These are phyloP conservation scores for Sceloporus undulatus DNA, from an alignment of 2,113 vertebrate genomes.

Conservation along the genomic window DNA sequence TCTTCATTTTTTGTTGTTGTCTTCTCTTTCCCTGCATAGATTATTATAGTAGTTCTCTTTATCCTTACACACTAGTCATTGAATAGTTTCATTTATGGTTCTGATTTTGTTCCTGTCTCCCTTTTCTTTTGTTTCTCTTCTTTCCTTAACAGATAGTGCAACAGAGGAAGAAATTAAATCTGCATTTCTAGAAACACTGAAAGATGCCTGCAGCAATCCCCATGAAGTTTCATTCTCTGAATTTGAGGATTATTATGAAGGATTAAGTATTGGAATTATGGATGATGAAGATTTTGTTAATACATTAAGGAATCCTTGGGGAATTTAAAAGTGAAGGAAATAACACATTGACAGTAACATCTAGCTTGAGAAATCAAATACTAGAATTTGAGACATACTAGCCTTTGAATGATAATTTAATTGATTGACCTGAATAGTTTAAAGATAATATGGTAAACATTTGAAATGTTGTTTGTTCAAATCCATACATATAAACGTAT, in stretches of 20 bases:
- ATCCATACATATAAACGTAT: neutral
- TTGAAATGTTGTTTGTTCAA: slow-evolving; percentile 34
- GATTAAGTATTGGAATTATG: slow-evolving; percentile 79
- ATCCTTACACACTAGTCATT: too few species aligned
- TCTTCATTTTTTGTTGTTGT: too few species aligned
- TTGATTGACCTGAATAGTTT: slow-evolving; percentile 37
- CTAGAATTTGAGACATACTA: slow-evolving; percentile 10
- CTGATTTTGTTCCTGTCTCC: too few species aligned
- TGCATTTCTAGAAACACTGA: slow-evolving; percentile 80
- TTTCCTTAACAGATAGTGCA: slow-evolving; percentile 71
- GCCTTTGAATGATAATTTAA: slow-evolving; percentile 27
- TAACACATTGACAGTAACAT: neutral
- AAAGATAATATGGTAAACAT: slow-evolving; percentile 37
- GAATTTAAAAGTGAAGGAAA: slow-evolving; percentile 73
- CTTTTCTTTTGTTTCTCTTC: too few species aligned
- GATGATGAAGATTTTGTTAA: slow-evolving; percentile 81
- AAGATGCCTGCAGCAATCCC: slow-evolving; percentile 71
- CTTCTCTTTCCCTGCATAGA: too few species aligned
- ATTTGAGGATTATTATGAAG: slow-evolving; percentile 89
- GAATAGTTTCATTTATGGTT: too few species aligned
- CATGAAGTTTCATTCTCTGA: slow-evolving; percentile 81
- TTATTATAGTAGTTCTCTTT: too few species aligned
- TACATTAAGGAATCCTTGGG: slow-evolving; percentile 80
- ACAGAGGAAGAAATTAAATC: slow-evolving; percentile 79
- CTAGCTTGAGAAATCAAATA: neutral